Evolutionary conservation across 2,797 vertebrate genomes (phyloP).

Genomic region (Iguana delicatissima): DNA sequence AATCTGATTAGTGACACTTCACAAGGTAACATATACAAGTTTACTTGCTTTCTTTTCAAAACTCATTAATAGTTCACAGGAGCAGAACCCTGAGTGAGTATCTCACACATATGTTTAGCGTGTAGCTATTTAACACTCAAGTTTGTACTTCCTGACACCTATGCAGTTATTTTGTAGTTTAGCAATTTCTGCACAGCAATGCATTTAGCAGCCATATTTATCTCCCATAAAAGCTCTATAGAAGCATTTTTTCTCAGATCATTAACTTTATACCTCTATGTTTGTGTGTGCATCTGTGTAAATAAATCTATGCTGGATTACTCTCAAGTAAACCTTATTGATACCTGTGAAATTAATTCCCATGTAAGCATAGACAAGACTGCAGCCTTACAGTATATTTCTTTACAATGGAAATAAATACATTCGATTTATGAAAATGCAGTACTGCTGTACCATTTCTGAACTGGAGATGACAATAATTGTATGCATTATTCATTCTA

Average conservation of each 20-base stretch:
- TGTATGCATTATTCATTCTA: not conserved
- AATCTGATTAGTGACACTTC: not conserved
- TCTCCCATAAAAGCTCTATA: conserved; percentile 35
- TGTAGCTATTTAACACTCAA: not conserved
- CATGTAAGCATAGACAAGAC: not conserved
- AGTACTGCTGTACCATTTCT: conserved; percentile 33
- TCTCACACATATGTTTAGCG: not conserved
- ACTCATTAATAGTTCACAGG: not conserved
- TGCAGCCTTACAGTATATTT: not conserved
- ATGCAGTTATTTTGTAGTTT: conserved; percentile 1
- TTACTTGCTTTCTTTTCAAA: not conserved
- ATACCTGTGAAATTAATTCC: not conserved
- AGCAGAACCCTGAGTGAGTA: not conserved
- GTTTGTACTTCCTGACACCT: not conserved
- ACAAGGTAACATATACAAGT: not conserved
- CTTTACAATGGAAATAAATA: conserved; percentile 61
- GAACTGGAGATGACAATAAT: conserved; percentile 38
- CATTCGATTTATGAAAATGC: conserved; percentile 28
- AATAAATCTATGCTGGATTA: not conserved
- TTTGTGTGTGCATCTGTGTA: not conserved
- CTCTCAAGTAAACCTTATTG: too few relatives aligned
- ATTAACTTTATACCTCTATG: conserved; percentile 13
- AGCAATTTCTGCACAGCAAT: not conserved
- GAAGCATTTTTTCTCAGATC: conserved; percentile 25
- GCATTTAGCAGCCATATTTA: conserved; percentile 43